Conservation (phyloP, 2,797 vertebrate species). For the Pyrrhura leucotis region DNA sequence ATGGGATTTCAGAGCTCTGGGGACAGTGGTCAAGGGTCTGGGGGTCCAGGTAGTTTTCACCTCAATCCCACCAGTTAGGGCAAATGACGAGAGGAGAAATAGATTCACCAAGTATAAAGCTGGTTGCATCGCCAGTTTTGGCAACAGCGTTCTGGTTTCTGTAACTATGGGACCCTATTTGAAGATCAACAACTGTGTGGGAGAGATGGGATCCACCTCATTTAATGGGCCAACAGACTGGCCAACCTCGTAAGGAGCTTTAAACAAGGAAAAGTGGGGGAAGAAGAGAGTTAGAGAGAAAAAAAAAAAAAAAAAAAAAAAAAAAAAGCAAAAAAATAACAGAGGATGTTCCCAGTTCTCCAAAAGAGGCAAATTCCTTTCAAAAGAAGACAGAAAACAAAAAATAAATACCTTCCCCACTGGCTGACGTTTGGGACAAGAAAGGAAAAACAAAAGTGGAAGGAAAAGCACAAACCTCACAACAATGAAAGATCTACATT, state of each 20-base stretch:
- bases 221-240: neutral
- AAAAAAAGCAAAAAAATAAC: neutral
- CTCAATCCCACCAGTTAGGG: neutral
- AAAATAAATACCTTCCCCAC: neutral
- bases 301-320: neutral
- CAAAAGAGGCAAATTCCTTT: neutral
- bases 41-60: neutral
- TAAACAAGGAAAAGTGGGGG: neutral
- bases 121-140: neutral
- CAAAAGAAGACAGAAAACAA: neutral
- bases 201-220: neutral
- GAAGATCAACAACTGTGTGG: neutral
- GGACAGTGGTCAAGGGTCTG: neutral
- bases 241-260: neutral
- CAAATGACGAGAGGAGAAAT: neutral
- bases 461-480: neutral
- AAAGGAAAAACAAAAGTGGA: neutral
- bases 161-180: neutral
- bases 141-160: neutral
- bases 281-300: neutral
- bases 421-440: neutral
- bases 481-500: neutral
- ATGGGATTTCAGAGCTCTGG: neutral
- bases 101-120: neutral
- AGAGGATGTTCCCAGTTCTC: neutral